Evolutionary conservation across 2,888 invertebrate species (phyloP), one percentile per base, ranked within the genome.

Genomic region (Octonoba sinensis): DNA sequence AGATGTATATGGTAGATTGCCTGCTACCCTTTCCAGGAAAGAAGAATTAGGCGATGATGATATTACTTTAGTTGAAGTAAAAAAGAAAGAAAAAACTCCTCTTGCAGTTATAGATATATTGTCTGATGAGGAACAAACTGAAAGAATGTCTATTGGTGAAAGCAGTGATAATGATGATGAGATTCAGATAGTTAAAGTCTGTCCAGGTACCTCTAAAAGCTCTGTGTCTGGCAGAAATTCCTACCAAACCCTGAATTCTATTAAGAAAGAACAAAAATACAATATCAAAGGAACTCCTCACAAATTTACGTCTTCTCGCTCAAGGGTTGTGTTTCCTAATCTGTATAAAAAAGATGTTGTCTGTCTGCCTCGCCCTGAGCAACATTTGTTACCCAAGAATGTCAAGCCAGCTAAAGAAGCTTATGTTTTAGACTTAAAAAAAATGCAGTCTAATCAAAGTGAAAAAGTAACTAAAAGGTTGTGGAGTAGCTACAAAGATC

Each of bases 401-500:
- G 77, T 77, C 15, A 36, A 20, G 3, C 77, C 54, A 13, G 36
- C 49, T 15, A 83, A 83, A 77, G 73, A 83, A 62, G 69, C 57
- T 20, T 83, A 83, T 70, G n/a, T 70, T 16, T 36, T 83, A 65
- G 27, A 73, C 20, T 3, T 65, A 27, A 56, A 16, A 54, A 67
- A 46, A 24, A 16, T 24, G 12, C 20, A 60, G 16, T 20, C 62
- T n/a, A 46, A 18, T 22, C 18, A 16, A 3, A 13, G 16, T 11
- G 65, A n/a, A 65, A 65, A 16, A 16, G 16, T n/a, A 8, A 22
- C 16, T n/a, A 54, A 27, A 18, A 62, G 75, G 51, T 16, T 82
- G n/a, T 82, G 81, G 81, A 75, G 69, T 46, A 82, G 81, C 64
- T 82, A 65, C 46, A 69, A 54, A 59, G 70, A 74, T 44, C n/a